phyloP scores from a whole-genome alignment of 2,888 invertebrate species.

The Tinea pellionella region DNA sequence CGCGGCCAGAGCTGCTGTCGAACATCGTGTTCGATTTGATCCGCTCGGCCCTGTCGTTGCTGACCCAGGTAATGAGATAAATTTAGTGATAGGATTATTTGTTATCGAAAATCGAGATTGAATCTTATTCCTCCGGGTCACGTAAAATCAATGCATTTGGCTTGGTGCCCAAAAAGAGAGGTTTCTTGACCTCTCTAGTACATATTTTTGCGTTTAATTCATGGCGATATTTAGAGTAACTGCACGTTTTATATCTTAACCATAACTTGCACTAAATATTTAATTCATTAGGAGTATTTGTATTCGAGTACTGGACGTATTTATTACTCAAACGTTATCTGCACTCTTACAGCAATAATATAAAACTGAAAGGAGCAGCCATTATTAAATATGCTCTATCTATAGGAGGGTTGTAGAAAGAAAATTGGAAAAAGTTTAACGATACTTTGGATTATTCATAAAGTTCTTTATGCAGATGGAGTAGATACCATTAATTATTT shows the following conservation, averaged over 20 bases:
- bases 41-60: slow-evolving; percentile 77
- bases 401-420: not conserved
- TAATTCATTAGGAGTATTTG: no score
- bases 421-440: not conserved
- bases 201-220: not conserved
- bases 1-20: slow-evolving; percentile 77
- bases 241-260: no score
- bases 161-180: slow-evolving; percentile 22
- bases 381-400: not conserved
- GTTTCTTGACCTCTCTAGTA: slow-evolving; percentile 13
- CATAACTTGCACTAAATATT: no score
- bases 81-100: not conserved
- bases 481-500: not conserved
- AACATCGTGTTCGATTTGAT: slow-evolving; percentile 81
- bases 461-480: no score
- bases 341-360: not conserved
- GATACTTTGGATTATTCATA: no score
- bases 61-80: slow-evolving; percentile 57
- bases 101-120: not conserved
- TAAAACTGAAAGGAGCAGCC: not conserved
- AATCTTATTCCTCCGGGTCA: slow-evolving; percentile 11
- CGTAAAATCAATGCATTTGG: slow-evolving; percentile 27
- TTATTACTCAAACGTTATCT: not conserved
- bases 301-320: no score
- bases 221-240: no score